Evolutionary conservation across 2,888 invertebrate genomes (phyloP), one percentile per base, ranked within the genome.

Genomic region (Himalopsyche kuldschensis): DNA sequence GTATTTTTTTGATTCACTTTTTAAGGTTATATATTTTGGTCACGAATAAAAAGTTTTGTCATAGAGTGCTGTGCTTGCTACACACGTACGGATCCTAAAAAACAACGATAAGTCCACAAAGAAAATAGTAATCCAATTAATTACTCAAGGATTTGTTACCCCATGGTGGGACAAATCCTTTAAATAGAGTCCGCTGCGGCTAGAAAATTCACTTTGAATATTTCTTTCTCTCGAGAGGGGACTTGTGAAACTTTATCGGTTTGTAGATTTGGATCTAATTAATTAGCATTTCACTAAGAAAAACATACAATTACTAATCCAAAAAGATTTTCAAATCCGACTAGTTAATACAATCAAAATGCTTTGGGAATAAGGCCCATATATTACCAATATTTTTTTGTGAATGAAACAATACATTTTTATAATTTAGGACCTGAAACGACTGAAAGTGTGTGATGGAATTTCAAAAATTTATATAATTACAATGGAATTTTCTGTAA

Each of bases 111-210:
- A 47, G 79, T 46, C 47, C 48, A 47, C 79, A 79, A 79, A 79
- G 79, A 79, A 79, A 48, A 79, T 47, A 69, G 79, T 79, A 47
- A 79, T 79, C 46, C 79, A 79, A 79, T 79, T 79, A 79, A 79
- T 79, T 55, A 79, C 17, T 31, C 31, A 47, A 46, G 48, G 76
- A 76, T 76, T 76, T 76, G 75, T 24, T 35, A 76, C 76, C 76
- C 76, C 69, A 76, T 41, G 24, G 76, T 76, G 32, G 76, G 35
- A 35, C 69, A 41, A 76, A 76, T 41, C 76, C 41, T 76, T 76
- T 32, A 35, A 41, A 76, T 41, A 76, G 41, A 76, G 35, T 41
- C 24, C 76, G 76, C 32, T 76, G 35, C 69, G 69, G 69, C 11
- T 69, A 24, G 35, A 31, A 20, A 76, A 76, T 76, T 76, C 76